Base-by-base conservation (phyloP, 2,797 vertebrate genomes). In the Eupleurogrammus muticus region DNA sequence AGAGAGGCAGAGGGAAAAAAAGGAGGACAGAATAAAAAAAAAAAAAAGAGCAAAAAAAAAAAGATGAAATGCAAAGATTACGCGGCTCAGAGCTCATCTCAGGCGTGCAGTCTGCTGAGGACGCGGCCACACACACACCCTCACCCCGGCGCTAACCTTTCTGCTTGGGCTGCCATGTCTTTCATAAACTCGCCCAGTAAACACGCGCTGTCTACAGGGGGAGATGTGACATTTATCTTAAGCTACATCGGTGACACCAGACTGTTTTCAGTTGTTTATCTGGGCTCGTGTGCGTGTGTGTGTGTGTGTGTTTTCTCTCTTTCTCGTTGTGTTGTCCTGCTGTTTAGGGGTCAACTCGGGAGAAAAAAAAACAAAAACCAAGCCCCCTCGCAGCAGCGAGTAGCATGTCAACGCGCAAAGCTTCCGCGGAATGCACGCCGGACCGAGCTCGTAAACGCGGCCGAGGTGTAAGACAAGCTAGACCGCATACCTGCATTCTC, bases 151-250 rank as follows among this genome's bases (percentile, higher is more conserved):
- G 11, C 83, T 87, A 73, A 89, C 89, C 90, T 93, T 90, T 90
- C 85, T 87, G 87, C 88, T 86, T 47, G 78, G 79, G 74, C 87
- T 87, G 82, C 78, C 73, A 7, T 86, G 84, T 90, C 90, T 90
- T 90, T 91, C 81, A 85, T 85, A 90, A 84, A 87, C 87, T 87
- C 87, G 70, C 73, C 66, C 83, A 61, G 81, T 87, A 90, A 92
- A 90, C 90, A 87, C 79, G 78, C 61, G 47, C 53, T 70, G 72
- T 91, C 86, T 80, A 82, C 73, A 36, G 79, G 85, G 82, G 54
- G 19, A 77, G 73, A 63, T 74, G 62, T 89, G 90, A 90, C 89
- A 91, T 92, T 91, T 91, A 88, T 85, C 85, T 87, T 56, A 61
- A 75, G 81, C 78, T 70, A 69, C 50, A 44, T 66, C 47, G 72